Evolutionary conservation across 2,113 vertebrate genomes (phyloP).

Genomic region (Atrichornis clamosus): DNA sequence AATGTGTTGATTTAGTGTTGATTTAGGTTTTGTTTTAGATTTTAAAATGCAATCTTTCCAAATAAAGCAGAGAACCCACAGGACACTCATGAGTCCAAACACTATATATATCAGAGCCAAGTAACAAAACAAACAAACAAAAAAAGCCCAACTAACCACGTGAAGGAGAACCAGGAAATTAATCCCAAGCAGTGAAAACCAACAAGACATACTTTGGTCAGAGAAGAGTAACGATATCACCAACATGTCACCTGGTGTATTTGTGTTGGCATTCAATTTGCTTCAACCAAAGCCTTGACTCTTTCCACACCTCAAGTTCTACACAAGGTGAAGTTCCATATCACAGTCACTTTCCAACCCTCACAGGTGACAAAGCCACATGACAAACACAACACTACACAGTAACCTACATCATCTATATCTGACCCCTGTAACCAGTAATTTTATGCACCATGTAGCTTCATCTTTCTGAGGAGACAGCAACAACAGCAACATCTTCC

Average conservation of each 20-base stretch:
- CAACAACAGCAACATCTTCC: background rate
- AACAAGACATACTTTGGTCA: conserved; percentile 19
- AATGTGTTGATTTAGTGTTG: conserved; percentile 64
- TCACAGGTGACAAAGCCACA: background rate
- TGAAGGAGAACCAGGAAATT: conserved; percentile 50
- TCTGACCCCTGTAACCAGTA: background rate
- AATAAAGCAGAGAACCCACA: conserved; percentile 74
- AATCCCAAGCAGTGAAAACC: conserved; percentile 53
- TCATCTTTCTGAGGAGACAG: background rate
- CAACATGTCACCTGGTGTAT: background rate
- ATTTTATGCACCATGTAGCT: rapidly evolving
- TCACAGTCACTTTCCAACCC: background rate
- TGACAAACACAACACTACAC: background rate
- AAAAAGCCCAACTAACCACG: conserved; percentile 76
- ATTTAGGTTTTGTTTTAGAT: conserved; percentile 70
- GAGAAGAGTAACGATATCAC: conserved; percentile 1
- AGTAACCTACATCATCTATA: background rate
- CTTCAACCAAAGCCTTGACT: background rate
- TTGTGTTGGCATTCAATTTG: background rate
- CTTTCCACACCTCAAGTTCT: background rate
- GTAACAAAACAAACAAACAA: conserved; percentile 60
- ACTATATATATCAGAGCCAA: conserved; percentile 82
- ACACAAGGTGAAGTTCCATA: background rate
- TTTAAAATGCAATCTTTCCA: conserved; percentile 74
- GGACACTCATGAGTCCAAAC: conserved; percentile 73